Conservation (phyloP, 2,113 vertebrate genomes). For the Paedocypris sp. region DNA sequence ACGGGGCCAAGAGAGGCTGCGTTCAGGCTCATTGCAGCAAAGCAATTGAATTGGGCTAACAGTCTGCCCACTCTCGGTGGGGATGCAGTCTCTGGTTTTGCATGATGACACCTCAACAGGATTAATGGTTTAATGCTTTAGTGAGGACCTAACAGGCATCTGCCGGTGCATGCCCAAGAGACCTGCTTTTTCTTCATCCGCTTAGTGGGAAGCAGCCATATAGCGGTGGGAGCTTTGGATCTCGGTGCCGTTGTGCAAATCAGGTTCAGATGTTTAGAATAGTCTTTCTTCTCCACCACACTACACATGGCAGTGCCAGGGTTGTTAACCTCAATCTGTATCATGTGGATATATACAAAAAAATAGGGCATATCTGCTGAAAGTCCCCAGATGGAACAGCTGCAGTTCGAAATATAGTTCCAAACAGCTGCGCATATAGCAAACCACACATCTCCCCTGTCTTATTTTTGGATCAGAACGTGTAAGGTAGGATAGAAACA, state of each 20-base stretch:
- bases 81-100: constrained; percentile 51
- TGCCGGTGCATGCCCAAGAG: constrained; percentile 51
- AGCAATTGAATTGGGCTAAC: constrained; percentile 23
- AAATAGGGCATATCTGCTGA: constrained; percentile 47
- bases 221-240: constrained; percentile 66
- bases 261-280: constrained; percentile 35
- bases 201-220: constrained; percentile 48
- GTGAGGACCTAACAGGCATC: constrained; percentile 39
- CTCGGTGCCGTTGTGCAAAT: constrained; percentile 31
- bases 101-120: constrained; percentile 50
- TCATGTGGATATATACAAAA: constrained; percentile 16
- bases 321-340: constrained; percentile 18
- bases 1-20: constrained; percentile 15
- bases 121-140: constrained; percentile 47
- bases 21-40: constrained; percentile 24
- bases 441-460: background rate
- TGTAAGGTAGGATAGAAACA: background rate
- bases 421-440: constrained; percentile 33
- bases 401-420: constrained; percentile 29
- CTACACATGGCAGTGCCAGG: constrained; percentile 1
- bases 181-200: constrained; percentile 37
- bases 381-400: constrained; percentile 39
- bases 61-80: constrained; percentile 40
- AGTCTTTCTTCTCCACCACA: constrained; percentile 10
- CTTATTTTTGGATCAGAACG: constrained; percentile 6